Percentiles rank a stretch among this genome's conserved stretches.
Evolutionary conservation across 2,888 invertebrate genomes (phyloP).

Genomic region (Julus scandinavius): DNA sequence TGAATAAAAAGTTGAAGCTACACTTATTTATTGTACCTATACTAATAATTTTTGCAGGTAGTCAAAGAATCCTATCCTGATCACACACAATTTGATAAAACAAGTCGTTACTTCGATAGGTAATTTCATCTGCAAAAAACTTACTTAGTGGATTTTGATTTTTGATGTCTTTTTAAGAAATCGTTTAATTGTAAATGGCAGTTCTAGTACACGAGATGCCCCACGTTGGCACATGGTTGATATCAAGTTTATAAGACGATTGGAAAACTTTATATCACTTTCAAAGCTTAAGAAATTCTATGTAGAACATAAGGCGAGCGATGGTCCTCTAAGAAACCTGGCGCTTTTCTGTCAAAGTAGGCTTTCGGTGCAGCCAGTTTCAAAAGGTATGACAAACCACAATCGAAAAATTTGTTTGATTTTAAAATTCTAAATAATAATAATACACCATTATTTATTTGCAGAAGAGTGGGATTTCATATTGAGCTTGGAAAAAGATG

Average conservation of each 20-base stretch:
- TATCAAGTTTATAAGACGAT: conserved; percentile 63
- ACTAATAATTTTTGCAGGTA: conserved; percentile 59
- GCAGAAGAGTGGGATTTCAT: conserved; percentile 61
- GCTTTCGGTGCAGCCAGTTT: conserved; percentile 65
- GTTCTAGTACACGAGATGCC: conserved; percentile 60
- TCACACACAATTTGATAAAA: conserved; percentile 66
- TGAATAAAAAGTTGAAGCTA: too few relatives aligned
- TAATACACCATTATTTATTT: neutral
- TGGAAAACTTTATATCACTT: conserved; percentile 64
- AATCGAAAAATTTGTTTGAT: neutral
- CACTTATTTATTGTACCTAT: too few relatives aligned
- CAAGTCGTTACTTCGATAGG: conserved; percentile 64
- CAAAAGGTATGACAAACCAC: conserved; percentile 58
- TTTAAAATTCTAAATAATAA: neutral
- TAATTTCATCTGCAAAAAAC: neutral
- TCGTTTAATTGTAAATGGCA: neutral
- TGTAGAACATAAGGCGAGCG: conserved; percentile 62
- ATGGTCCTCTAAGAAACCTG: conserved; percentile 63
- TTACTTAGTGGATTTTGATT: neutral
- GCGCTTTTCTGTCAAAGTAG: conserved; percentile 64
- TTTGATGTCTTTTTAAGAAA: neutral
- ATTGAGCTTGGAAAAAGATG: conserved; percentile 56
- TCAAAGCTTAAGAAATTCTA: conserved; percentile 63
- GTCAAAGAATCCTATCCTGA: conserved; percentile 65
- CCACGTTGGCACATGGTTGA: conserved; percentile 66